Conservation (phyloP, 1,140 invertebrate genomes). For the Eueides isabella region DNA sequence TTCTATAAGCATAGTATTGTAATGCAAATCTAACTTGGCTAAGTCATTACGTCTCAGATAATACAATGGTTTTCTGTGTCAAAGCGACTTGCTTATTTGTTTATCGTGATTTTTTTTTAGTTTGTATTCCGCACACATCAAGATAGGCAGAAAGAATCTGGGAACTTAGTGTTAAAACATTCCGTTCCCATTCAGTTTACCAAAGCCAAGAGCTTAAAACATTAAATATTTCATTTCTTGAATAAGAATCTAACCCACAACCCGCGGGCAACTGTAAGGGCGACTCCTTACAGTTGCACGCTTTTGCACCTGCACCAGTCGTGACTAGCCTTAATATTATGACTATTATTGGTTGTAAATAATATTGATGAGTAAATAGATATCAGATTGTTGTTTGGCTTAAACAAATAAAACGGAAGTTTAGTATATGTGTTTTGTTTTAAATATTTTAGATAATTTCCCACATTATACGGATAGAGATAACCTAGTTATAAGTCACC, state of each 20-base stretch:
- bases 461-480: not conserved
- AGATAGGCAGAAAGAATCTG: too few species aligned
- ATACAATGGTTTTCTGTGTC: not conserved
- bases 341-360: not conserved
- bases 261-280: too few species aligned
- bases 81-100: not conserved
- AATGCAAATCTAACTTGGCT: constrained; percentile 34
- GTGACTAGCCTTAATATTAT: too few species aligned
- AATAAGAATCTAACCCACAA: too few species aligned
- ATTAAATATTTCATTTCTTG: too few species aligned
- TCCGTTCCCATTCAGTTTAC: too few species aligned
- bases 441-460: not conserved
- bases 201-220: too few species aligned
- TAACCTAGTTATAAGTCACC: not conserved
- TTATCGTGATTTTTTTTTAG: not conserved
- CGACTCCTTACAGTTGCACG: too few species aligned
- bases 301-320: too few species aligned
- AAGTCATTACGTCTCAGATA: constrained; percentile 20
- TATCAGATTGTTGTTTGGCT: not conserved
- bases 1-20: constrained; percentile 34
- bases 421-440: not conserved
- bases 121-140: too few species aligned
- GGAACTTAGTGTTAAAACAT: too few species aligned
- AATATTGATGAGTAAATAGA: not conserved
- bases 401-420: not conserved